Conservation (phyloP, 2,888 invertebrate species). For the Keiferia lycopersicella region DNA sequence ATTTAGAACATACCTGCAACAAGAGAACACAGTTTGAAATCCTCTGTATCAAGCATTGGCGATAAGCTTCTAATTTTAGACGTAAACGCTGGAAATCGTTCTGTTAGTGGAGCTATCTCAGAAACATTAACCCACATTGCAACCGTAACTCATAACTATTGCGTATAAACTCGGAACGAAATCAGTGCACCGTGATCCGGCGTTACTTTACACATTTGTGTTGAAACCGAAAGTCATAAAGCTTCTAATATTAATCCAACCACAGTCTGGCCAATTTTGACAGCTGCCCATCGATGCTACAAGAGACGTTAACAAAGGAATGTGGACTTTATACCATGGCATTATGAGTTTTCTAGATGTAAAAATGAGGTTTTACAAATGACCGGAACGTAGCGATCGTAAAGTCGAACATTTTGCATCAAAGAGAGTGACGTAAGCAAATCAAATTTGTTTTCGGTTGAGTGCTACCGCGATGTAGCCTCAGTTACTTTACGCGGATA, state of each 20-base stretch:
- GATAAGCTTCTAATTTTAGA: conserved; percentile 39
- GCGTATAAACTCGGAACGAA: conserved; percentile 63
- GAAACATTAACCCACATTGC: conserved; percentile 72
- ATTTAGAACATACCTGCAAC: conserved; percentile 56
- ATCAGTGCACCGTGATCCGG: conserved; percentile 57
- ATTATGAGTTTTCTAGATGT: too few species aligned
- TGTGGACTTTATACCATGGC: too few species aligned
- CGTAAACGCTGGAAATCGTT: conserved; percentile 36
- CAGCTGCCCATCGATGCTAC: too few species aligned
- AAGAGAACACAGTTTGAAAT: conserved; percentile 46
- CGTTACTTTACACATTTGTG: conserved; percentile 63
- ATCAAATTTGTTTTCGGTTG: conserved; percentile 36
- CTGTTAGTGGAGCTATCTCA: conserved; percentile 51
- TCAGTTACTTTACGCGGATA: conserved; percentile 34
- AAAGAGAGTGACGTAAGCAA: conserved; percentile 44
- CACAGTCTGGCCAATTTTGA: conserved; percentile 16
- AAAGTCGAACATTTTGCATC: conserved; percentile 40
- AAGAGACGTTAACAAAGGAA: too few species aligned
- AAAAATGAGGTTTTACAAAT: too few species aligned
- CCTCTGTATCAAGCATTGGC: conserved; percentile 34
- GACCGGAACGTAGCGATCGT: conserved; percentile 38
- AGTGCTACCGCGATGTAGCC: conserved; percentile 41
- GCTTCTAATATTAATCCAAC: conserved; percentile 48
- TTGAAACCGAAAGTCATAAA: conserved; percentile 66
- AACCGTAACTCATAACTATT: conserved; percentile 64